Evolutionary conservation across 1,140 invertebrate species (phyloP).

Genomic region (Hesperophylax magnus): DNA sequence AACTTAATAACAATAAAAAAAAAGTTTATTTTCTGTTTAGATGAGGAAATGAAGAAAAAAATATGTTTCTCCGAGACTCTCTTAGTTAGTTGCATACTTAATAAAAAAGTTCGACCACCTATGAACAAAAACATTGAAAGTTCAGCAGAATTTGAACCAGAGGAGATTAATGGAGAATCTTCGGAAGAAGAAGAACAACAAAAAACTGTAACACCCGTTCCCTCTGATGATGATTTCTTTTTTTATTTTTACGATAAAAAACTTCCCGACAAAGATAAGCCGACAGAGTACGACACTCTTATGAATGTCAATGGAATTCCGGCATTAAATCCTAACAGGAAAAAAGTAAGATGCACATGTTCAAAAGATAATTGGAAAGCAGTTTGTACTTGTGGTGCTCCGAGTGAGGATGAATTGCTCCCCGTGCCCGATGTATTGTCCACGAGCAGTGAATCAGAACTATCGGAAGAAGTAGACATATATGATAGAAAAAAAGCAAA

Average conservation of each 20-base stretch:
- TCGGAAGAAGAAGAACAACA: conserved; percentile 46
- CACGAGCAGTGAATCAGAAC: not conserved
- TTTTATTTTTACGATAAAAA: conserved; percentile 67
- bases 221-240: conserved; percentile 63
- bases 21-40: conserved; percentile 59
- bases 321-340: conserved; percentile 60
- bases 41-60: conserved; percentile 62
- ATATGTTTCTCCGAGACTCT: conserved; percentile 67
- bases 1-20: too few species aligned
- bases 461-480: conserved; percentile 6
- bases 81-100: conserved; percentile 65
- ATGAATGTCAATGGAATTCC: conserved; percentile 64
- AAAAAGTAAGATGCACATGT: conserved; percentile 46
- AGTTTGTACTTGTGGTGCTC: conserved; percentile 59
- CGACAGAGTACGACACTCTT: conserved; percentile 61
- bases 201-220: conserved; percentile 44
- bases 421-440: not conserved
- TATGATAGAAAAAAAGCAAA: conserved; percentile 11
- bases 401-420: not conserved
- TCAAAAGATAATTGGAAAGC: conserved; percentile 58
- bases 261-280: conserved; percentile 57
- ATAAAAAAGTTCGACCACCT: conserved; percentile 59
- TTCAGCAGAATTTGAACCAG: not conserved
- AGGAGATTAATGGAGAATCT: not conserved
- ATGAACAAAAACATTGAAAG: conserved; percentile 40